Evolutionary conservation across 1,140 invertebrate genomes (phyloP).

Genomic region (Diorhabda elongata): DNA sequence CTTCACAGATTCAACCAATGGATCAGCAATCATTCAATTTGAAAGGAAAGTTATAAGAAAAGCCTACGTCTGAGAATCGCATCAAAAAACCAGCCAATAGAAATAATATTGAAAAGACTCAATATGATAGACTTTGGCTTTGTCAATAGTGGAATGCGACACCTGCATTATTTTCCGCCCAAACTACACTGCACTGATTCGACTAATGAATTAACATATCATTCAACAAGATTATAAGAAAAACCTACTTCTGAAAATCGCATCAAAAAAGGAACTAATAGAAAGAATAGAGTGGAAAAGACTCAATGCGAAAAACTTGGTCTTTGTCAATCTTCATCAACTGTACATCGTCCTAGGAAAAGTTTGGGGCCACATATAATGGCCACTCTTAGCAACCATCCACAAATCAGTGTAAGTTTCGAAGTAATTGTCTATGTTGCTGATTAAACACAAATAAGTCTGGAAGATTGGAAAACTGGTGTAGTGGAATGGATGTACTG

Average conservation of each 20-base stretch:
- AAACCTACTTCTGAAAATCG: too few species aligned
- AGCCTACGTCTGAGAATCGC: conserved; percentile 38
- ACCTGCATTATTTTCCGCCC: conserved; percentile 35
- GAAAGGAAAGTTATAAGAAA: conserved; percentile 42
- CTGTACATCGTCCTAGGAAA: conserved; percentile 40
- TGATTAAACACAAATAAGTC: conserved; percentile 25
- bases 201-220: too few species aligned
- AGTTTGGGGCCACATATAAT: conserved; percentile 40
- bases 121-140: conserved; percentile 22
- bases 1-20: conserved; percentile 43
- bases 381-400: conserved; percentile 31
- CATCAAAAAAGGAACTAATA: too few species aligned
- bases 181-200: too few species aligned
- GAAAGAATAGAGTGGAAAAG: too few species aligned
- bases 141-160: conserved; percentile 40
- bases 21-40: conserved; percentile 38
- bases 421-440: conserved; percentile 24
- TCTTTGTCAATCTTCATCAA: too few species aligned
- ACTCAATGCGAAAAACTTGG: too few species aligned
- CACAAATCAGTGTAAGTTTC: conserved; percentile 24
- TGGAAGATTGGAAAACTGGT: conserved; percentile 26
- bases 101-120: conserved; percentile 39
- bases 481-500: conserved; percentile 19
- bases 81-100: conserved; percentile 39
- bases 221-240: too few species aligned